phyloP scores from a whole-genome alignment of 2,113 vertebrate species.

The Osmerus mordax region DNA sequence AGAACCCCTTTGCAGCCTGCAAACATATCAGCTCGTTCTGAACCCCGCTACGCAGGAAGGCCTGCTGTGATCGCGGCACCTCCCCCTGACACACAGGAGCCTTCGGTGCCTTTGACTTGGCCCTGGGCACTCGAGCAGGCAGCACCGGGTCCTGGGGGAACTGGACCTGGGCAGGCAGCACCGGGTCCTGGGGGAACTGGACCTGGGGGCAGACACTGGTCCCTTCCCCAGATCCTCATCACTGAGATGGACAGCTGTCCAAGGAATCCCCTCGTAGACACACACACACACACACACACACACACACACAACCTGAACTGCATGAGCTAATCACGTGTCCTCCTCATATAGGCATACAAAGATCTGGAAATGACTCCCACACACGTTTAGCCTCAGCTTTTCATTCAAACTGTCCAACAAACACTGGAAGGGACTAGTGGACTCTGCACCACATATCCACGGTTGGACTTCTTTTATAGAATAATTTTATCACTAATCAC shows the following conservation, averaged over 20 bases:
- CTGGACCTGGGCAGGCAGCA: neutral
- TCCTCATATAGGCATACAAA: too few relatives aligned
- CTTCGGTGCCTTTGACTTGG: conserved; percentile 75
- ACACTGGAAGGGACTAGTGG: conserved; percentile 12
- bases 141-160: conserved; percentile 49
- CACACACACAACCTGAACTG: neutral
- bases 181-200: conserved; percentile 33
- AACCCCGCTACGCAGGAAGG: conserved; percentile 21
- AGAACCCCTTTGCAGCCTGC: conserved; percentile 1
- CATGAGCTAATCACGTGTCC: too few relatives aligned
- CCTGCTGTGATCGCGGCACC: conserved; percentile 48
- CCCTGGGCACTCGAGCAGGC: conserved; percentile 21
- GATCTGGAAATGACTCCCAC: conserved; percentile 16
- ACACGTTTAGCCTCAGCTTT: neutral
- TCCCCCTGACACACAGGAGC: conserved; percentile 67
- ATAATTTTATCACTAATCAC: conserved; percentile 25
- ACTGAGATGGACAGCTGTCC: conserved; percentile 21
- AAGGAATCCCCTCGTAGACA: neutral
- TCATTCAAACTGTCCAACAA: neutral
- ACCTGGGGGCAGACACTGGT: conserved; percentile 36
- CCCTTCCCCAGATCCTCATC: conserved; percentile 36
- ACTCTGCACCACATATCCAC: conserved; percentile 19
- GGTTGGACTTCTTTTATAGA: conserved; percentile 55
- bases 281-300: conserved; percentile 7
- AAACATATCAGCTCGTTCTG: conserved; percentile 36